Evolutionary conservation across 2,888 invertebrate species (phyloP).

Genomic region (Oscheius sp.): DNA sequence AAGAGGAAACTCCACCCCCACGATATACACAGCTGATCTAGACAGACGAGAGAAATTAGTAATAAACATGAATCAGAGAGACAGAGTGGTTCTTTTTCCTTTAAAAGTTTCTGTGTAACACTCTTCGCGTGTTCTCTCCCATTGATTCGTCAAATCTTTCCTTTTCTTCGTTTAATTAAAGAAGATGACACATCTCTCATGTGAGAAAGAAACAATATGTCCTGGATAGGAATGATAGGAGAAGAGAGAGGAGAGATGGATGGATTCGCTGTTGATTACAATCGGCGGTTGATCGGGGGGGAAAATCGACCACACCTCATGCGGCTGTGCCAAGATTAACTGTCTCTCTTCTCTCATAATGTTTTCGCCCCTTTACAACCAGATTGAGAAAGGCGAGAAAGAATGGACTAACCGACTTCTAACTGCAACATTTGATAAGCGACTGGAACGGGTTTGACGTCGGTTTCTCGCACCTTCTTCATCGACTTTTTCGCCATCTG

Average conservation of each 20-base stretch:
- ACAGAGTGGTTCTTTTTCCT: background rate
- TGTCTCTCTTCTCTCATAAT: too few species aligned
- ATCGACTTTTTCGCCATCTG: background rate
- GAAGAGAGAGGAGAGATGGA: background rate
- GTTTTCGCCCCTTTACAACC: too few species aligned
- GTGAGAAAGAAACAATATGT: too few species aligned
- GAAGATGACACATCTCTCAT: too few species aligned
- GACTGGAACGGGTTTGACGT: too few species aligned
- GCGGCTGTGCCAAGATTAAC: too few species aligned
- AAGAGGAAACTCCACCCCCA: background rate
- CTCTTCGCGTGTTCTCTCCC: background rate
- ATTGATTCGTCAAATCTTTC: background rate
- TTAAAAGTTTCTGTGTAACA: conserved; percentile 16
- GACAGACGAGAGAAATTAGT: background rate
- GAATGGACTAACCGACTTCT: too few species aligned
- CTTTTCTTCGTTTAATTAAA: background rate
- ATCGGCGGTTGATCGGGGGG: too few species aligned
- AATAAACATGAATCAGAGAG: background rate
- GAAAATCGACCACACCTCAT: conserved; percentile 26
- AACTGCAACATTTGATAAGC: too few species aligned
- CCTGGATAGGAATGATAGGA: background rate
- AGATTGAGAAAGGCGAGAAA: too few species aligned
- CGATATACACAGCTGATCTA: background rate
- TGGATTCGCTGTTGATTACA: conserved; percentile 22
- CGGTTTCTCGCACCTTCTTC: background rate